Evolutionary conservation across 2,888 invertebrate genomes (phyloP).

Genomic region (Andrena flavipes): DNA sequence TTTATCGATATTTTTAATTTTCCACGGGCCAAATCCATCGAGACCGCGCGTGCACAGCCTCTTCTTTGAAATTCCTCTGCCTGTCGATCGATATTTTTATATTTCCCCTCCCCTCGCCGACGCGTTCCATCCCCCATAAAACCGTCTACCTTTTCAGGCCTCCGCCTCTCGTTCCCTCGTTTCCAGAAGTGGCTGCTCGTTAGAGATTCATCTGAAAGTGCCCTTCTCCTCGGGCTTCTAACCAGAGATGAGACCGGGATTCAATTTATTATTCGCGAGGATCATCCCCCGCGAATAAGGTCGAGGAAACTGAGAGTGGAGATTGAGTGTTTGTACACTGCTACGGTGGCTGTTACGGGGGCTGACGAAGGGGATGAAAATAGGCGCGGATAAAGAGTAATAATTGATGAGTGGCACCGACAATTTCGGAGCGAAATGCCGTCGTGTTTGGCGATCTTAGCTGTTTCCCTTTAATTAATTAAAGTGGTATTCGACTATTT

Average conservation of each 20-base stretch:
- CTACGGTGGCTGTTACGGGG: background rate
- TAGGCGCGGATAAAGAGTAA: conserved; percentile 20
- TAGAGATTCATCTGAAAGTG: conserved; percentile 62
- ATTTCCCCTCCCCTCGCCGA: background rate
- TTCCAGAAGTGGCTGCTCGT: conserved; percentile 55
- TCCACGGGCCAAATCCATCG: background rate
- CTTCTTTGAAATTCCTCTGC: background rate
- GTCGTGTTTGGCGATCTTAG: conserved; percentile 3
- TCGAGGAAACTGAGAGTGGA: conserved; percentile 56
- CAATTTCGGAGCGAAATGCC: conserved; percentile 5
- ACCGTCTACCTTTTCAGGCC: conserved; percentile 28
- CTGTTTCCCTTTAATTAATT: conserved; percentile 45
- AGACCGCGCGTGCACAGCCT: background rate
- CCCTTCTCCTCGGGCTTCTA: conserved; percentile 42
- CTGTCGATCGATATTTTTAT: conserved; percentile 31
- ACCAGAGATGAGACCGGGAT: conserved; percentile 63
- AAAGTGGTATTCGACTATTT: conserved; percentile 19
- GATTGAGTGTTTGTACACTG: conserved; percentile 28
- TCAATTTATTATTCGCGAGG: conserved; percentile 66
- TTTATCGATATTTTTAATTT: background rate
- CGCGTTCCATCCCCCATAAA: background rate
- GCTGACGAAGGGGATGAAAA: background rate
- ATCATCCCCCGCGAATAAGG: conserved; percentile 60
- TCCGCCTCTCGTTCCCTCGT: conserved; percentile 29
- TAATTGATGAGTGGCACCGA: conserved; percentile 14